A percentile compares a stretch with the other conserved stretches of the same genome.
Evolutionary conservation across 2,888 invertebrate species (phyloP).

Genomic region (Seladonia tumulorum): DNA sequence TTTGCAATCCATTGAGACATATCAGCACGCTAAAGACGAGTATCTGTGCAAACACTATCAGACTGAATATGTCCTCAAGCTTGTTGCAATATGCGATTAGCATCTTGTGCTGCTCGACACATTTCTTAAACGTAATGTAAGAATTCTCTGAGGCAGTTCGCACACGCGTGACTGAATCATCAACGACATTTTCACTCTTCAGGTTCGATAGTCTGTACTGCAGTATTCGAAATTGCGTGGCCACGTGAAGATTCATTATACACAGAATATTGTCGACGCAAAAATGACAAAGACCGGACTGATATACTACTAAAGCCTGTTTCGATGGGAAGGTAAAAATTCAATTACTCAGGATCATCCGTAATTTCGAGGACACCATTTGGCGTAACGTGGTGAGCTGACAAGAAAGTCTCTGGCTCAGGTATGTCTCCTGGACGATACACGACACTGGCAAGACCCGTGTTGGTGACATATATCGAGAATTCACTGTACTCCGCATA

Average conservation of each 20-base stretch:
- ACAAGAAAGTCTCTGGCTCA: too few species aligned
- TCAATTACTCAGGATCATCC: not conserved
- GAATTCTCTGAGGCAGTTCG: not conserved
- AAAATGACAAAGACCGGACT: constrained; percentile 63
- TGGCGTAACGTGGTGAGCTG: too few species aligned
- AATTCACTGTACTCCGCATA: too few species aligned
- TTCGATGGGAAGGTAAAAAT: not conserved
- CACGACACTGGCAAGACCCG: too few species aligned
- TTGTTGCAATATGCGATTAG: constrained; percentile 60
- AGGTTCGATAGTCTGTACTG: constrained; percentile 53
- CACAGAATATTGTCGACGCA: constrained; percentile 69
- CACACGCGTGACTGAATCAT: not conserved
- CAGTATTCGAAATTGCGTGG: constrained; percentile 72
- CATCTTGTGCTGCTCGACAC: constrained; percentile 56
- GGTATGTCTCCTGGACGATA: too few species aligned
- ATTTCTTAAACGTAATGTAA: constrained; percentile 49
- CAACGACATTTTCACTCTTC: not conserved
- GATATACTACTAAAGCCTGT: constrained; percentile 50
- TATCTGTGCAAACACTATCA: constrained; percentile 51
- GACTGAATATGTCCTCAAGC: constrained; percentile 60
- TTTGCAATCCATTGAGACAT: constrained; percentile 66
- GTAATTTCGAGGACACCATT: too few species aligned
- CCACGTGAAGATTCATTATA: constrained; percentile 63
- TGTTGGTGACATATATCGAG: too few species aligned
- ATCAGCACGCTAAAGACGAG: constrained; percentile 57